Evolutionary conservation across 2,888 invertebrate species (phyloP).

Genomic region (Beris morrisii): DNA sequence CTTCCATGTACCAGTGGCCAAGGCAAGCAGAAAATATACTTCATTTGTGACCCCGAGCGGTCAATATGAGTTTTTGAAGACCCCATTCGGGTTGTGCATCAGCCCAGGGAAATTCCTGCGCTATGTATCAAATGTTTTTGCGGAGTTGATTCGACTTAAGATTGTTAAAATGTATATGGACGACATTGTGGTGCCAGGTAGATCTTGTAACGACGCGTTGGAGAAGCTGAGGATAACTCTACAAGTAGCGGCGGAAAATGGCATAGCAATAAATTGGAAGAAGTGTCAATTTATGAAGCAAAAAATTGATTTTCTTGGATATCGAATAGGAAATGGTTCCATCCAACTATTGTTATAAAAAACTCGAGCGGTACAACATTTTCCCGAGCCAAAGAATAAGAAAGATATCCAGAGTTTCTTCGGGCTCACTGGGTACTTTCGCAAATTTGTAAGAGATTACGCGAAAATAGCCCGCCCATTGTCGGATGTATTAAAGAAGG

Average conservation of each 20-base stretch:
- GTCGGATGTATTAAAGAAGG: constrained; percentile 39
- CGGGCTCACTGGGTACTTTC: too few relatives aligned
- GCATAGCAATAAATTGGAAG: background rate
- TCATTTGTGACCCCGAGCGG: constrained; percentile 50
- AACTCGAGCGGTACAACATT: background rate
- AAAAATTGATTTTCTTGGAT: too few relatives aligned
- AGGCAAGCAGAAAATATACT: constrained; percentile 46
- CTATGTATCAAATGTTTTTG: background rate
- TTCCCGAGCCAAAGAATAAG: too few relatives aligned
- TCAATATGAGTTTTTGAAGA: constrained; percentile 50
- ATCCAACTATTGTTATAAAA: background rate
- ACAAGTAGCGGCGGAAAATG: background rate
- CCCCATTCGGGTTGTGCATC: background rate
- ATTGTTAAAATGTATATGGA: background rate
- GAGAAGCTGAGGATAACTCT: background rate
- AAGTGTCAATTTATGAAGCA: too few relatives aligned
- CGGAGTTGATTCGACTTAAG: background rate
- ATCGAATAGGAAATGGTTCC: background rate
- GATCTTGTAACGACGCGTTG: background rate
- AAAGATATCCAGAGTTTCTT: too few relatives aligned
- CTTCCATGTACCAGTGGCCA: constrained; percentile 47
- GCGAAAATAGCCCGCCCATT: constrained; percentile 45
- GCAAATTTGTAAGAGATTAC: constrained; percentile 46
- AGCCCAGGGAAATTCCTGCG: background rate
- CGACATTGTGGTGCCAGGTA: background rate